These are phyloP conservation scores for Balearica regulorum DNA, from an alignment of 2,797 vertebrate genomes.

Conservation along the genomic window DNA sequence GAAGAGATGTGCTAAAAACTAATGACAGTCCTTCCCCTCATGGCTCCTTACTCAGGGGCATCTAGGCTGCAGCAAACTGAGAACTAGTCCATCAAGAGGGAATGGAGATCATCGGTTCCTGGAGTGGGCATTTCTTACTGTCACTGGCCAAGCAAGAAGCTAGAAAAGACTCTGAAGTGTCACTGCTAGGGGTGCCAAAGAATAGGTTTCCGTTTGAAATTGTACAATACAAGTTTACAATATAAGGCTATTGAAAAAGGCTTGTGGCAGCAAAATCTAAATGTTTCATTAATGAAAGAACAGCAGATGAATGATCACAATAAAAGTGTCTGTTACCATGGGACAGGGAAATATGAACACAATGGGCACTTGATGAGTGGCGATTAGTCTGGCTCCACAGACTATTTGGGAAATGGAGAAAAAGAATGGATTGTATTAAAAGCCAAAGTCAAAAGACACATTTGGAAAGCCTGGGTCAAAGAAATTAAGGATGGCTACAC, in stretches of 20 bases:
- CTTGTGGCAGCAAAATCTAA: constrained; percentile 31
- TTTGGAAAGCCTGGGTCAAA: constrained; percentile 49
- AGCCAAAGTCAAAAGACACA: constrained; percentile 28
- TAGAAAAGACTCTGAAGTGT: background rate
- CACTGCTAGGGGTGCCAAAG: background rate
- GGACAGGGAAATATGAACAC: constrained; percentile 47
- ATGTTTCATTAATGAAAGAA: constrained; percentile 52
- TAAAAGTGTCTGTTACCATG: constrained; percentile 61
- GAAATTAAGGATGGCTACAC: constrained; percentile 27
- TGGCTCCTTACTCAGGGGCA: background rate
- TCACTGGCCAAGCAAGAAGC: background rate
- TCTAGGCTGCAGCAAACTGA: background rate
- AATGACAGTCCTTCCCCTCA: background rate
- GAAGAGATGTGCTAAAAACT: background rate
- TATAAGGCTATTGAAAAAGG: background rate
- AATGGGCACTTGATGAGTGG: constrained; percentile 45
- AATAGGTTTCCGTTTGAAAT: background rate
- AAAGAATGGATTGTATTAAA: constrained; percentile 47
- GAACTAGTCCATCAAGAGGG: background rate
- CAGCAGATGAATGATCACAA: constrained; percentile 53
- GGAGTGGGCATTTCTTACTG: background rate
- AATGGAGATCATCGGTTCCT: background rate
- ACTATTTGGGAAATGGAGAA: constrained; percentile 49
- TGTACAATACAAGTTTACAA: background rate
- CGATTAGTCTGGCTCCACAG: constrained; percentile 62